These are phyloP conservation scores for Hemithea aestivaria DNA, from an alignment of 2,888 invertebrate genomes.

Conservation along the genomic window DNA sequence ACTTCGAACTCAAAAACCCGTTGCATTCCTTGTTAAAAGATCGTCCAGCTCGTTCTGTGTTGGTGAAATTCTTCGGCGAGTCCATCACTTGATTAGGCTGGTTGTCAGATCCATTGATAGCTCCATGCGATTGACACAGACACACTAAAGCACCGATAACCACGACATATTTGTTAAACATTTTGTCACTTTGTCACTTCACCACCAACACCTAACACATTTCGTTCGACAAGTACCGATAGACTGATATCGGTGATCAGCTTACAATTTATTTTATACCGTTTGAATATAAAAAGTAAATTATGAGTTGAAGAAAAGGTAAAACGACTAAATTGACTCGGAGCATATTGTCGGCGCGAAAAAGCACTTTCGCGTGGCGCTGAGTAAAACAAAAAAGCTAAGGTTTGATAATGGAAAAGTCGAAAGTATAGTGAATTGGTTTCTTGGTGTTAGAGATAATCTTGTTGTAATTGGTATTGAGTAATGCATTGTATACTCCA, in stretches of 20 bases:
- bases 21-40: conserved; percentile 64
- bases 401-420: conserved; percentile 43
- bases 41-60: conserved; percentile 47
- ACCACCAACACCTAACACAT: conserved; percentile 42
- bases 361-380: conserved; percentile 49
- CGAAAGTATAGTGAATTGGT: conserved; percentile 36
- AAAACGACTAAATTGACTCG: conserved; percentile 47
- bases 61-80: conserved; percentile 33
- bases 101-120: conserved; percentile 48
- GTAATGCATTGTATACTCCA: conserved; percentile 21
- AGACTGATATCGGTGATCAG: conserved; percentile 50
- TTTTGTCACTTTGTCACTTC: conserved; percentile 46
- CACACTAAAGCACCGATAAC: conserved; percentile 40
- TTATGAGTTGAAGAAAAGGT: conserved; percentile 42
- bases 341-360: conserved; percentile 49
- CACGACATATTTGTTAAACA: conserved; percentile 49
- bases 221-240: conserved; percentile 41
- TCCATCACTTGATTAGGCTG: conserved; percentile 41
- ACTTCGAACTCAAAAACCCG: conserved; percentile 81
- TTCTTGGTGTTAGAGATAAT: conserved; percentile 33
- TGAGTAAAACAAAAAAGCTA: conserved; percentile 39
- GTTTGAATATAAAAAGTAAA: conserved; percentile 47
- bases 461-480: conserved; percentile 23
- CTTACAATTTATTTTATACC: conserved; percentile 65
- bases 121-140: conserved; percentile 38